phyloP scores from a whole-genome alignment of 2,888 invertebrate genomes.

The Cephus pulcher region DNA sequence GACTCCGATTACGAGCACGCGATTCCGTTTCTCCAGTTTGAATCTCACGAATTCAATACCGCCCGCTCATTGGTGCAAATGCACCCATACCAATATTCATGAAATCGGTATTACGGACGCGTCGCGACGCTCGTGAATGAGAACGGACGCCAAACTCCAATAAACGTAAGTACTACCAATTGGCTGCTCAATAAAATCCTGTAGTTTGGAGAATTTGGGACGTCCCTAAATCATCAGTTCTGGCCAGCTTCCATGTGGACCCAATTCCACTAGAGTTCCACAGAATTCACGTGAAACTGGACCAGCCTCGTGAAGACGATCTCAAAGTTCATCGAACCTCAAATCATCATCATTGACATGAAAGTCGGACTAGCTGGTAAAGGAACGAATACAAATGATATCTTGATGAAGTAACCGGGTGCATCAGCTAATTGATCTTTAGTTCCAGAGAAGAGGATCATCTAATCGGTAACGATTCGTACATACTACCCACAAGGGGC shows the following conservation, averaged over 20 bases:
- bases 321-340: conserved; percentile 14
- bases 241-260: neutral
- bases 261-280: neutral
- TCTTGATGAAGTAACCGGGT: conserved; percentile 18
- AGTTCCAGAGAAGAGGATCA: conserved; percentile 1
- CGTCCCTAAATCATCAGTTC: neutral
- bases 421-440: conserved; percentile 31
- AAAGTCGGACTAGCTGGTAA: neutral
- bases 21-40: conserved; percentile 27
- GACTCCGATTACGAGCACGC: conserved; percentile 56
- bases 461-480: neutral
- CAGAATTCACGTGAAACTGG: neutral
- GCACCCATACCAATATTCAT: neutral
- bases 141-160: neutral
- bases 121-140: neutral
- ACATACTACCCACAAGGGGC: neutral
- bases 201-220: neutral
- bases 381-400: conserved; percentile 18
- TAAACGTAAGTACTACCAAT: neutral
- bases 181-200: neutral
- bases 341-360: conserved; percentile 7
- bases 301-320: neutral
- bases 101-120: neutral
- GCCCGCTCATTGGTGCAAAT: neutral
- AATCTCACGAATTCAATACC: neutral